Base-by-base conservation (phyloP, 2,113 vertebrate species). In the Nettapus auritus region DNA sequence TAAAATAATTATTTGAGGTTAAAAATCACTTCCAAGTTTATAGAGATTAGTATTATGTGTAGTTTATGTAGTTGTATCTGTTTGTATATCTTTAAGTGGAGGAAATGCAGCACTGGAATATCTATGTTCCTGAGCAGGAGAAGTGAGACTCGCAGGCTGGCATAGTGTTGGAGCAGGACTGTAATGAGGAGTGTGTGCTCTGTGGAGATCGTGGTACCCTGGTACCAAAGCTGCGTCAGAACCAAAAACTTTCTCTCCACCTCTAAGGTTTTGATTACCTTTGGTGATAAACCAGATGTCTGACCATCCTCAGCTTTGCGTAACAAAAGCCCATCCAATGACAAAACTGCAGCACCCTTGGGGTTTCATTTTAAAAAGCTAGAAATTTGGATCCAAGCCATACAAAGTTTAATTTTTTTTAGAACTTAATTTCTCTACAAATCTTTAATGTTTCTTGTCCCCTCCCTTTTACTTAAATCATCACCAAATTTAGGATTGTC, bases 1-100 rank as follows among this genome's bases (percentile, higher is more conserved):
- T 40, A 84, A 84, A 57, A 20, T 9, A 78, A 75, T 83, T 91
- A 64, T 91, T 90, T 75, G 60, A 57, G 22, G 46, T 48, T 86
- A 82, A 63, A 93, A 86, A 71, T 70, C 4, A 57, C 86, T 93
- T 76, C 28, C 31, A 42, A 70, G 15, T 62, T 82, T 93, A 44
- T 79, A 70, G 33, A 42, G 18, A n/a, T 85, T 40, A 79, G 10
- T 84, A 20, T 66, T 86, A 50, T 8, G 4, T 62, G 13, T 78
- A 25, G 19, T 63, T 95, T 90, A 82, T 52, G 17, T 67, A 76
- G 42, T 14, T 2, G 1, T 28, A 28, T 38, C 40, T 89, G 19
- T 52, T 71, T 33, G 3, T 46, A 8, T 50, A 13, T 74, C 23
- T 36, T 90, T 33, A 62, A 90, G 28, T 52, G 55, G 31, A 48